These are phyloP conservation scores for Abrostola tripartita DNA, from an alignment of 2,888 invertebrate genomes.

Conservation along the genomic window DNA sequence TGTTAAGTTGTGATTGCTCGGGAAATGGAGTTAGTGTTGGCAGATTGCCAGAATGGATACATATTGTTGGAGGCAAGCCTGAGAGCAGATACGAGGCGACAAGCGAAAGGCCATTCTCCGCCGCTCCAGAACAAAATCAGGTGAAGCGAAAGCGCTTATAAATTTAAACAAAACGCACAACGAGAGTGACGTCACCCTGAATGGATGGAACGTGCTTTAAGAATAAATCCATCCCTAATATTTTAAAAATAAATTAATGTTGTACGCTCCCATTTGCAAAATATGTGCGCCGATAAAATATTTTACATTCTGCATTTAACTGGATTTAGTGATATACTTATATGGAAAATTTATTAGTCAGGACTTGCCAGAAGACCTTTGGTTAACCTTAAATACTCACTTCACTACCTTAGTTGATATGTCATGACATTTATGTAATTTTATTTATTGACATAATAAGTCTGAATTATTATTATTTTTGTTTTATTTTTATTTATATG, in stretches of 20 bases:
- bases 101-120: slow-evolving; percentile 32
- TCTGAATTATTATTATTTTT: no score
- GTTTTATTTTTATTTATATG: no score
- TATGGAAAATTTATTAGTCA: no score
- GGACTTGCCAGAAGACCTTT: no score
- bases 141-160: slow-evolving; percentile 18
- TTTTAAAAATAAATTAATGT: not conserved
- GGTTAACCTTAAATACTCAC: no score
- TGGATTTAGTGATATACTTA: no score
- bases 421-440: no score
- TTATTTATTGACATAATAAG: no score
- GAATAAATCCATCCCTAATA: not conserved
- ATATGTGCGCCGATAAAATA: not conserved
- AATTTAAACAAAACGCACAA: slow-evolving; percentile 27
- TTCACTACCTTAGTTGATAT: no score
- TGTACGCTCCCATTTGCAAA: not conserved
- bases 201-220: slow-evolving; percentile 21
- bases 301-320: no score
- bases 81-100: slow-evolving; percentile 36
- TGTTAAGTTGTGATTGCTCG: slow-evolving; percentile 57
- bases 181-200: slow-evolving; percentile 21
- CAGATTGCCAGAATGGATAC: slow-evolving; percentile 57
- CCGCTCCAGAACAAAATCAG: slow-evolving; percentile 38
- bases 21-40: slow-evolving; percentile 54
- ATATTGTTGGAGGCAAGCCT: slow-evolving; percentile 51